Evolutionary conservation across 2,797 vertebrate genomes (phyloP), one percentile per base, ranked within the genome.

Genomic region (Merluccius polli): DNA sequence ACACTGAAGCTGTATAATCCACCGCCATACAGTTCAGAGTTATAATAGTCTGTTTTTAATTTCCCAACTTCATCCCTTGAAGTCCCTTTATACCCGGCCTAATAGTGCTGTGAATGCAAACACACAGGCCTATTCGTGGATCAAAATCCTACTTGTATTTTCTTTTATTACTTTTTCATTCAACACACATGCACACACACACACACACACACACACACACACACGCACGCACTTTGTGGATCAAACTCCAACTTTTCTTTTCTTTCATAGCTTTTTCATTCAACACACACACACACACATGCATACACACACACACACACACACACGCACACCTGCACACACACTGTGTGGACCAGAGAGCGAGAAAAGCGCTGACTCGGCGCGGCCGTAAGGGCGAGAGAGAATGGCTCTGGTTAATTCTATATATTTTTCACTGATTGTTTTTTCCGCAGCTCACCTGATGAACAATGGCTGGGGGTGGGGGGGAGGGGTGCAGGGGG

Each of bases 341-440:
- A 7, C 63, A 79, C 71, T 86, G 80, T 76, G 86, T 89, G 69
- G 86, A 81, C 71, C 73, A 78, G 67, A 81, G 75, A 73, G 63
- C 79, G 76, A 83, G n/a, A n/a, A 84, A 92, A 91, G 81, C 83
- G 92, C 92, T 93, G 93, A 94, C 85, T 95, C 91, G 92, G 91
- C 90, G 93, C 88, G 84, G 89, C 15, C 16, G 16, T 16, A 21
- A 30, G 15, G 30, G 30, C 3, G 8, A 70, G 68, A 33, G 32
- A 70, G 31, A 21, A 31, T 21, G 69, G 31, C 69, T 70, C 69
- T 32, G 32, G 32, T 33, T 70, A 21, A 32, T 70, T 70, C 30
- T 31, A 10, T 18, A 31, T 32, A 32, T 35, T 35, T 33, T 70
- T 32, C 32, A 70, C 13, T 8, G 32, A 21, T 33, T 18, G 30